phyloP scores from a whole-genome alignment of 2,888 invertebrate species.

The Calephelis perditalis region DNA sequence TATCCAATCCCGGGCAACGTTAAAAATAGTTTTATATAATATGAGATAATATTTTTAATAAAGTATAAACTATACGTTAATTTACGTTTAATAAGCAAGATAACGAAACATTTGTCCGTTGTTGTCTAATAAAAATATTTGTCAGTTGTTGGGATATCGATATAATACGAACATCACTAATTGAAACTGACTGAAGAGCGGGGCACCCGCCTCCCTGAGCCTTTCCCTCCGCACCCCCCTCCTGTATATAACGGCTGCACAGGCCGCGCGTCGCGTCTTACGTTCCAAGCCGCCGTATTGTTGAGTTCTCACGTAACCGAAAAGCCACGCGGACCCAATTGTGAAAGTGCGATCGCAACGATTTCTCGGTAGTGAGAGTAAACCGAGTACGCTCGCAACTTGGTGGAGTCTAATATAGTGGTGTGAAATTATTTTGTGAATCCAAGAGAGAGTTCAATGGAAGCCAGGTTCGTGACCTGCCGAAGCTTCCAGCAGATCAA shows the following conservation, averaged over 20 bases:
- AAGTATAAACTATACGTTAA: no score
- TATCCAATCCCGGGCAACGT: no score
- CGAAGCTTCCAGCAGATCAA: slow-evolving; percentile 76
- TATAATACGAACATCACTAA: slow-evolving; percentile 47
- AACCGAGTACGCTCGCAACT: slow-evolving; percentile 39
- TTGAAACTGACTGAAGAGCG: slow-evolving; percentile 48
- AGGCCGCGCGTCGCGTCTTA: slow-evolving; percentile 72
- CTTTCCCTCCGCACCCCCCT: slow-evolving; percentile 36
- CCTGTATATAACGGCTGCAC: slow-evolving; percentile 50
- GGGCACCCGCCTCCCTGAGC: slow-evolving; percentile 34
- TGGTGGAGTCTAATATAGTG: slow-evolving; percentile 44
- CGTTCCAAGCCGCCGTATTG: slow-evolving; percentile 55
- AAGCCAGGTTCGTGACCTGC: slow-evolving; percentile 78
- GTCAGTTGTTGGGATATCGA: slow-evolving; percentile 17
- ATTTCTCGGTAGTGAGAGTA: slow-evolving; percentile 68
- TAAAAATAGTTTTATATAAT: no score
- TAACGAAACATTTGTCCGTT: no score
- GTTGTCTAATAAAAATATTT: background rate
- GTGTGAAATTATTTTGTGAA: slow-evolving; percentile 56
- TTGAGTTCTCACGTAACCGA: slow-evolving; percentile 42
- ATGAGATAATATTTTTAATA: no score
- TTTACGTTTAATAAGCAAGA: no score
- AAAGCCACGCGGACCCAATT: slow-evolving; percentile 63
- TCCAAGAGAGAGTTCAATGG: slow-evolving; percentile 72
- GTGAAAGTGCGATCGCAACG: slow-evolving; percentile 70